Evolutionary conservation across 2,113 vertebrate genomes (phyloP), one percentile per base, ranked within the genome.

Genomic region (Mystacornis crossleyi): DNA sequence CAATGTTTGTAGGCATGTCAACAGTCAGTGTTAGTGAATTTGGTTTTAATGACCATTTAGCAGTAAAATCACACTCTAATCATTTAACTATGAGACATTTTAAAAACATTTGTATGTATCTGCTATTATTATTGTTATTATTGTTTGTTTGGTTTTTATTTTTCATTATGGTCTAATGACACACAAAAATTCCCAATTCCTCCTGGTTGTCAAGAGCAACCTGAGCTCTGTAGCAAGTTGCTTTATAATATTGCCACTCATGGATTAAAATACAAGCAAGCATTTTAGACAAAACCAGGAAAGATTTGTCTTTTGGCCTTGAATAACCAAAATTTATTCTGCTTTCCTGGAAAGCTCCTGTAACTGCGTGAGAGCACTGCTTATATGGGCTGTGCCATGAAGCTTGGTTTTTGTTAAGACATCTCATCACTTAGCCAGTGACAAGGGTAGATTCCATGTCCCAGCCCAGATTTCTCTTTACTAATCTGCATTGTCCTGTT

Each of bases 301-400:
- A 5, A 3, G 0, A 66, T 81, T 65, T 79, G 34, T 2, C 6
- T 89, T 86, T 93, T 25, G 33, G 19, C 19, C 11, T 40, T 61
- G 15, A 61, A 66, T 26, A 72, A 34, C 1, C 9, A 55, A 67
- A 53, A 26, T 6, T 71, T 66, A 2, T 53, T 69, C 11, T 45
- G 3, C 6, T 45, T 62, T 93, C 24, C 43, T 58, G 12, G 47
- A 87, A 78, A 64, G 3, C 12, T 81, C 40, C 48, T 65, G 33
- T n/a, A 81, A 42, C 21, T 4, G 0, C 0, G 3, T 40, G 31
- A 24, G 6, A 51, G 6, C 47, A 19, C 3, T 53, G 14, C 3
- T 69, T 64, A 3, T 19, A 43, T 8, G 16, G 34, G 4, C 1
- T 40, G 15, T 74, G n/a, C 15, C 25, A 8, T 1, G 2, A 64